Percentiles rank a stretch among this genome's conserved stretches.
Evolutionary conservation across 2,888 invertebrate species (phyloP).

Genomic region (Glomeris marginata): DNA sequence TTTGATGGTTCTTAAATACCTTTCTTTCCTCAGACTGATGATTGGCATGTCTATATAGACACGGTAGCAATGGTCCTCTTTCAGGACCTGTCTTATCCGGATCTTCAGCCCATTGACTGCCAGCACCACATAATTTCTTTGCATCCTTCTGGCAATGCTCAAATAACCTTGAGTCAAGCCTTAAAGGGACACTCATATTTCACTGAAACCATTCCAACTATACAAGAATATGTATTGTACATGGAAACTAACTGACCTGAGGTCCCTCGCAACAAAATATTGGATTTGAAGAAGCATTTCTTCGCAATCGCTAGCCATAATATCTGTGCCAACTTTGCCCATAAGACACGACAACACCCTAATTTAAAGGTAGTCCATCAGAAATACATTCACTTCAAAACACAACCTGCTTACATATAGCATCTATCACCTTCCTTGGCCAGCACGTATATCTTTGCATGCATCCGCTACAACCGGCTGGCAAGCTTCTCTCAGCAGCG

Average conservation of each 20-base stretch:
- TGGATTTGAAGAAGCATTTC: constrained; percentile 85
- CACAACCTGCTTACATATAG: background rate
- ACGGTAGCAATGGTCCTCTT: constrained; percentile 70
- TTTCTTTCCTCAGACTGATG: constrained; percentile 24
- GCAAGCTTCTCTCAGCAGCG: constrained; percentile 71
- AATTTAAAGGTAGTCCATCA: constrained; percentile 2
- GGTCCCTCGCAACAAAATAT: constrained; percentile 91
- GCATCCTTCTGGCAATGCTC: constrained; percentile 80
- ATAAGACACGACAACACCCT: constrained; percentile 83
- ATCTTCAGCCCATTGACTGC: constrained; percentile 56
- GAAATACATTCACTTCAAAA: background rate
- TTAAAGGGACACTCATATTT: constrained; percentile 15
- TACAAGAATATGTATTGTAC: background rate
- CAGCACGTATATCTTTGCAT: constrained; percentile 44
- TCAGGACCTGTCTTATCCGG: constrained; percentile 53
- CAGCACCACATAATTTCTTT: constrained; percentile 59
- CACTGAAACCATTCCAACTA: background rate
- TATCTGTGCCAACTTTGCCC: constrained; percentile 68
- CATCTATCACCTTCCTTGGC: constrained; percentile 25
- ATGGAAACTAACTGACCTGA: constrained; percentile 41
- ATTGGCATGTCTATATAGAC: constrained; percentile 55
- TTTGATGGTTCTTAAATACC: constrained; percentile 13
- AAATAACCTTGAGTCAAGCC: constrained; percentile 75
- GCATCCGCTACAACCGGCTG: constrained; percentile 63
- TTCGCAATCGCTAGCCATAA: constrained; percentile 82